phyloP scores from a whole-genome alignment of 2,888 invertebrate genomes.

The Pseudeuparius sepicola region DNA sequence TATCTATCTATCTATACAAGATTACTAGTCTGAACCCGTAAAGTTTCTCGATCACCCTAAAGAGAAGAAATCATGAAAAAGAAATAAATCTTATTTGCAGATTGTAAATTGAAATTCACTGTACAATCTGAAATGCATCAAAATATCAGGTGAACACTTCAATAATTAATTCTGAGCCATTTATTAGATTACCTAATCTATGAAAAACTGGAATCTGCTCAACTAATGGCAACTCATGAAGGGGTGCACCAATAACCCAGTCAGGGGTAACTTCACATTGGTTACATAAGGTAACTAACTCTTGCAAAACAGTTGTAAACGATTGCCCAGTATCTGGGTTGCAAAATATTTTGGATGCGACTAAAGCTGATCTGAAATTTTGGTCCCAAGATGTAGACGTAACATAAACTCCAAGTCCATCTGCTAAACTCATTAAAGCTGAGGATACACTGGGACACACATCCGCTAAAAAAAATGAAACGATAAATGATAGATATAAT shows the following conservation, averaged over 20 bases:
- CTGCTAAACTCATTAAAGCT: conserved; percentile 63
- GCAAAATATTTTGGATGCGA: conserved; percentile 38
- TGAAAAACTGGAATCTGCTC: conserved; percentile 75
- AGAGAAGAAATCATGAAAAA: no score
- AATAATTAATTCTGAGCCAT: no score
- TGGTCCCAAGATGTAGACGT: conserved; percentile 76
- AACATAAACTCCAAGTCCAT: conserved; percentile 68
- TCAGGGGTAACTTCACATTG: conserved; percentile 65
- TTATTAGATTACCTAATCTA: conserved; percentile 55
- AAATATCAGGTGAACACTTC: no score
- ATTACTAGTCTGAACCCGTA: no score
- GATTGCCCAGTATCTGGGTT: conserved; percentile 36
- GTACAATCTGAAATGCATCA: no score
- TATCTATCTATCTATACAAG: no score
- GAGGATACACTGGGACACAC: conserved; percentile 60
- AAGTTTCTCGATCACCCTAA: no score
- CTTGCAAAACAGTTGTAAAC: conserved; percentile 56
- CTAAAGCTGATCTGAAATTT: conserved; percentile 45
- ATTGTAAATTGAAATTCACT: no score
- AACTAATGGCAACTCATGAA: conserved; percentile 68
- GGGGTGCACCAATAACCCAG: conserved; percentile 59
- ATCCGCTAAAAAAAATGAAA: conserved; percentile 23
- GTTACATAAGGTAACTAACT: conserved; percentile 61
- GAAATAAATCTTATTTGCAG: no score
- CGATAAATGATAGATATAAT: no score